Percentiles rank a stretch among this genome's conserved stretches.
Evolutionary conservation across 2,888 invertebrate species (phyloP).

Genomic region (Drosophila robusta): DNA sequence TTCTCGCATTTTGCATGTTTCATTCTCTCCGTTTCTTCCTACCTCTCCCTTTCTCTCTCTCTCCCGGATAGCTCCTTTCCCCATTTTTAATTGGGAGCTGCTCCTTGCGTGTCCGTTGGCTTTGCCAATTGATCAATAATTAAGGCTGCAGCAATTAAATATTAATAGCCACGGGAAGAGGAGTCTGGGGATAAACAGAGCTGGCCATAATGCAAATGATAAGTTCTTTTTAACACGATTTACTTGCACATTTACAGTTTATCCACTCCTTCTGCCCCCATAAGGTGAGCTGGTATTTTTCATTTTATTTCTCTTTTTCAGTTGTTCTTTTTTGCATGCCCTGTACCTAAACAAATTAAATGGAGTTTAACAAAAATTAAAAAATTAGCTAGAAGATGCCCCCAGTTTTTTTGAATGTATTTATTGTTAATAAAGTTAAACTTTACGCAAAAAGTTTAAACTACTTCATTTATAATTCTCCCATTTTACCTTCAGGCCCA

Average conservation of each 20-base stretch:
- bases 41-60: neutral
- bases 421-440: no score
- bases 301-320: no score
- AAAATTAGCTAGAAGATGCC: no score
- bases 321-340: neutral
- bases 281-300: neutral
- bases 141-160: slow-evolving; percentile 75
- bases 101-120: slow-evolving; percentile 49
- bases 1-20: slow-evolving; percentile 31
- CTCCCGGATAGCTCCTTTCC: slow-evolving; percentile 9
- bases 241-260: slow-evolving; percentile 64
- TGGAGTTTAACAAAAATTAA: no score
- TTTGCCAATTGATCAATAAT: slow-evolving; percentile 73
- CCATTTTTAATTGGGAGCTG: slow-evolving; percentile 46
- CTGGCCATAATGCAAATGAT: slow-evolving; percentile 62
- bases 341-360: neutral
- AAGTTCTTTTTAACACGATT: slow-evolving; percentile 76
- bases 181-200: neutral
- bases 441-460: no score
- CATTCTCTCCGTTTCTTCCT: slow-evolving; percentile 5
- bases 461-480: no score
- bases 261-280: slow-evolving; percentile 37
- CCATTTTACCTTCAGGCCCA: no score
- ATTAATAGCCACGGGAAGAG: slow-evolving; percentile 53
- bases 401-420: no score